A percentile compares a stretch with the other conserved stretches of the same genome.
Conservation (phyloP, 2,113 vertebrate genomes). For the Vulpes ferrilata region DNA sequence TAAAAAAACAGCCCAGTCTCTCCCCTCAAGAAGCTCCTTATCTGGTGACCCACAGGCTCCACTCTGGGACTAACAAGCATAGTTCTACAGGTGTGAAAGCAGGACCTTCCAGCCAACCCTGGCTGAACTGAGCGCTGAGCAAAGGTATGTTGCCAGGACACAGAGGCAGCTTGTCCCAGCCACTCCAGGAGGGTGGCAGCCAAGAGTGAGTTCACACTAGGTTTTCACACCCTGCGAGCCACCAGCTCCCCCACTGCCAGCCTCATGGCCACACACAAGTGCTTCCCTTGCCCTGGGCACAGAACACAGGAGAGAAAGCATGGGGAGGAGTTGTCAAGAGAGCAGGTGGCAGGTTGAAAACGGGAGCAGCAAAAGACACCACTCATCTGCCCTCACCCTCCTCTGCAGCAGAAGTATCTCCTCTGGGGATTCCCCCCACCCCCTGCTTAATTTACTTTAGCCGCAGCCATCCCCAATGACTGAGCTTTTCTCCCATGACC, state of each 20-base stretch:
- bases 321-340: background rate
- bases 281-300: constrained; percentile 4
- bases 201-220: constrained; percentile 19
- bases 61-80: background rate
- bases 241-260: background rate
- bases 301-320: background rate
- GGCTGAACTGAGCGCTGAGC: background rate
- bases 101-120: background rate
- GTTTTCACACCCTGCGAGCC: constrained; percentile 16
- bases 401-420: background rate
- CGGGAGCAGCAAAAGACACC: background rate
- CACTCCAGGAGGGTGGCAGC: background rate
- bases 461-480: background rate
- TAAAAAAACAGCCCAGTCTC: background rate
- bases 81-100: background rate
- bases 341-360: background rate
- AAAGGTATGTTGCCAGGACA: background rate
- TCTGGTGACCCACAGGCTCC: background rate
- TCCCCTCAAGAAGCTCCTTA: background rate
- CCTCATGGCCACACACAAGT: background rate
- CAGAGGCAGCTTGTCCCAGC: constrained; percentile 1
- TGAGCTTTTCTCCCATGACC: background rate
- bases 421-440: background rate
- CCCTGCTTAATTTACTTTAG: background rate
- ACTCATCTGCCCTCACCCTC: background rate